Evolutionary conservation across 2,113 vertebrate species (phyloP), one percentile per base, ranked within the genome.

Genomic region (Peromyscus californicus): DNA sequence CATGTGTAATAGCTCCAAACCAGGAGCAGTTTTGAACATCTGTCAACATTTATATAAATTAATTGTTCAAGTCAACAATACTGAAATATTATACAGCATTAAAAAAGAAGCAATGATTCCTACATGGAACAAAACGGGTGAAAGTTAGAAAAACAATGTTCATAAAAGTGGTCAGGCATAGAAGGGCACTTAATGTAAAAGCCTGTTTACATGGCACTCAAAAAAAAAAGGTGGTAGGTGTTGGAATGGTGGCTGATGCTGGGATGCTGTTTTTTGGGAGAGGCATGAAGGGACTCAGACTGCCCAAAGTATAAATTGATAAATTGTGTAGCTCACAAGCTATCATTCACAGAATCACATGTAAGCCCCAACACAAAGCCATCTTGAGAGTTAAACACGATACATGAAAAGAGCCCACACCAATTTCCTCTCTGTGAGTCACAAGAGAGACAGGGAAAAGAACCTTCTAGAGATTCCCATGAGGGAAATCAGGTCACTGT

Each of bases 401-500:
- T 59, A 65, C 67, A 72, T 59, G n/a, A 39, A 93, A 93, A 94
- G 51, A 91, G 31, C 24, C 51, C 72, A 76, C 54, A 21, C 16
- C 24, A 67, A 36, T 69, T 74, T 83, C 19, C 57, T 67, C 69
- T 39, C 5, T 78, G 45, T 57, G 78, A 97, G 54, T 93, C 75
- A 91, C 61, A 91, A 86, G 82, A 94, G 72, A 31, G 75, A 45
- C 2, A 80, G 19, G 33, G 74, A 42, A 59, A 76, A 88, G 78
- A 89, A 89, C 5, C 42, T 61, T 51, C 76, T 92, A 16, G 93
- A 89, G 19, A 78, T 80, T 86, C 87, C 69, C 91, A 82, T 72
- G 91, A 95, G 63, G 57, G 67, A 91, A 83, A 84, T 91, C 45
- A 69, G 86, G 91, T 72, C 85, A 61, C 57, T 92, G 74, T 42